Evolutionary conservation across 2,113 vertebrate genomes (phyloP), one percentile per base, ranked within the genome.

Genomic region (Condylura cristata): DNA sequence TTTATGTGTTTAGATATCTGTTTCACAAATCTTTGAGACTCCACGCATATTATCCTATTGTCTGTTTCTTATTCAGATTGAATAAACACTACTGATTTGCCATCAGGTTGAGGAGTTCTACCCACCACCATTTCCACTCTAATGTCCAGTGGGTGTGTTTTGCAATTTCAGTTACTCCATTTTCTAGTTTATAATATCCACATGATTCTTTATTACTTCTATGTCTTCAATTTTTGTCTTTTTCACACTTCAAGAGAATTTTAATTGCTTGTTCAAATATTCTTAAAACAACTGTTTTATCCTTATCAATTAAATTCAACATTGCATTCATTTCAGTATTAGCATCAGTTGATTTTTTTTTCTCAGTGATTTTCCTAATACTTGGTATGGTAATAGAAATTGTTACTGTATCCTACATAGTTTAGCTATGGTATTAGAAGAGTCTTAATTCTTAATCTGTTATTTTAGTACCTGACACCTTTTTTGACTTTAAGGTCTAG

Each of bases 211-310:
- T 86, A 16, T 84, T 30, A 78, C 6, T 79, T 85, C 41, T 85
- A 34, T 68, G 84, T 87, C 65, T 83, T 84, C 70, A 60, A 61
- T 81, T 84, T 72, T 16, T 30, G 48, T 81, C n/a, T 61, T 95
- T 70, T 39, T 76, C 17, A 51, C 48, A 24, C 83, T 82, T 84
- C 41, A 60, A 80, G 58, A 80, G n/a, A 79, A n/a, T 79, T 56
- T 44, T 58, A 39, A 18, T 89, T 93, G 26, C 56, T 86, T 81
- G 13, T 63, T 70, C 22, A 71, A 76, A 28, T 24, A 26, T 92
- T 89, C 84, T 89, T 91, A 22, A 39, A 58, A 53, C 5, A 28
- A 56, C 5, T 32, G 44, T 84, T 65, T 66, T 48, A 13, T 51
- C 10, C 6, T 37, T 91, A 22, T 60, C 58, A 51, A 56, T n/a